Conservation (phyloP, 2,113 vertebrate species). For the Calyptomena viridis region DNA sequence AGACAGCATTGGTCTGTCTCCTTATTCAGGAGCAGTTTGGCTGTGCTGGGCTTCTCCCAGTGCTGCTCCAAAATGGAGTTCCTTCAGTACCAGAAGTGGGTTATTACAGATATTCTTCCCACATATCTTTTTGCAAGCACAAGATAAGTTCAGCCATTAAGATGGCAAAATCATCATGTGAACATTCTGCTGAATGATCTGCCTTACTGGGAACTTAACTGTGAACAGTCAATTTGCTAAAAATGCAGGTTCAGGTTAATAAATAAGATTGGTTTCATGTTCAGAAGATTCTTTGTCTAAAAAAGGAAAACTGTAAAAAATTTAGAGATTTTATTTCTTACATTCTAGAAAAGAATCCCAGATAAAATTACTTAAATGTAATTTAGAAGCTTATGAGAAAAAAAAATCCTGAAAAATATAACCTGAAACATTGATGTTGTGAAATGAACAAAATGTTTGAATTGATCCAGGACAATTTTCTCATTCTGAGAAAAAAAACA, state of each 20-base stretch:
- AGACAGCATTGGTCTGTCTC: accelerated
- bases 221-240: neutral
- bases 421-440: neutral
- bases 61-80: neutral
- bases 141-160: neutral
- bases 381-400: neutral
- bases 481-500: neutral
- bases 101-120: neutral
- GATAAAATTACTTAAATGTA: neutral
- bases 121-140: neutral
- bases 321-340: neutral
- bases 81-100: neutral
- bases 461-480: neutral
- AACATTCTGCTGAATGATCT: neutral
- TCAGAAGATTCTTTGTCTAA: neutral
- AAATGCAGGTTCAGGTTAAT: neutral
- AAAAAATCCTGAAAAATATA: neutral
- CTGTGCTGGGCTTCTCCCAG: neutral
- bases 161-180: neutral
- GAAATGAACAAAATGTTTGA: neutral
- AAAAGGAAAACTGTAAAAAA: neutral
- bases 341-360: neutral
- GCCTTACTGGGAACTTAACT: neutral
- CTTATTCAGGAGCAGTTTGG: neutral
- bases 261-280: neutral